Percentiles rank a stretch among this genome's conserved stretches.
phyloP scores from a whole-genome alignment of 1,140 invertebrate species.

The Brachionus calyciflorus region DNA sequence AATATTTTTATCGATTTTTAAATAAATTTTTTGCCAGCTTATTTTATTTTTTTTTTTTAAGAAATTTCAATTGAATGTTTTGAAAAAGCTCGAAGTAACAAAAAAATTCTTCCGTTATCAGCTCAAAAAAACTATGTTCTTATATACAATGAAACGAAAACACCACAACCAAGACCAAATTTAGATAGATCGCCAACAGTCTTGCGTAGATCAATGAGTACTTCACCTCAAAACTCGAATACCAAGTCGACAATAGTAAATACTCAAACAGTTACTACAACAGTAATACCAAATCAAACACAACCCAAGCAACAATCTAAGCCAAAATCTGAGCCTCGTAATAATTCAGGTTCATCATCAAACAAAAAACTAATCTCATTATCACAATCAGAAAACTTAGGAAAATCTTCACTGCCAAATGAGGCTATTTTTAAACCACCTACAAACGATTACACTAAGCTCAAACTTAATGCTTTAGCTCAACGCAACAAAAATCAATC shows the following conservation, averaged over 20 bases:
- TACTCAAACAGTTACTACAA: conserved; percentile 22
- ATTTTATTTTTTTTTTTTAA: not conserved
- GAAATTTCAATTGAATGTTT: conserved; percentile 44
- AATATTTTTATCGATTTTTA: not conserved
- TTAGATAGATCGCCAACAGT: conserved; percentile 10
- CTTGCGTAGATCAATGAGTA: conserved; percentile 5
- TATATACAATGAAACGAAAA: conserved; percentile 33
- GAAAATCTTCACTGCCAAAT: not conserved
- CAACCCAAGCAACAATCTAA: not conserved
- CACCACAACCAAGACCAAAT: not conserved
- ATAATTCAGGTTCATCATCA: not conserved
- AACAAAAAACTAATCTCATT: not conserved
- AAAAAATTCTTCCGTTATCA: conserved; percentile 24
- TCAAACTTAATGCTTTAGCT: conserved; percentile 1
- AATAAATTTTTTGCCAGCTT: not conserved
- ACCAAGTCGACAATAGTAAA: not conserved
- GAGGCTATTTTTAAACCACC: not conserved
- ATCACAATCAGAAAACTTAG: not conserved
- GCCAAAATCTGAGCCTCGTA: not conserved
- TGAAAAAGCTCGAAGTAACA: conserved; percentile 27
- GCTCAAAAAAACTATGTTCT: conserved; percentile 9
- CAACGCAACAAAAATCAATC: conserved; percentile 8
- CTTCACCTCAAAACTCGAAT: conserved; percentile 6
- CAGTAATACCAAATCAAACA: not conserved
- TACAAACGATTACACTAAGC: not conserved